Conservation (phyloP, 2,113 vertebrate species). For the Halichoeres trimaculatus region DNA sequence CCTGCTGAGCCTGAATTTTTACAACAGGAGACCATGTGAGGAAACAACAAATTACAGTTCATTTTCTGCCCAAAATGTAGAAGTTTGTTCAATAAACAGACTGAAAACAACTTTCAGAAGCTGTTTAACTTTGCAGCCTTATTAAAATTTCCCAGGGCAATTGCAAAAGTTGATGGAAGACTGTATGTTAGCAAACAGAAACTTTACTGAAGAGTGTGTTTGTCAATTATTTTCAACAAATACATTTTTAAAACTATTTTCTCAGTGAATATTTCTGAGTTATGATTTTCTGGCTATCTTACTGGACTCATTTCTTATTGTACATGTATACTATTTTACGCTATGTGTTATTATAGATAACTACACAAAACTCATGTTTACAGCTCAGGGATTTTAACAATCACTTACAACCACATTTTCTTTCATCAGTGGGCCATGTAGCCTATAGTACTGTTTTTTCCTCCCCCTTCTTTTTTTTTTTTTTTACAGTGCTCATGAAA, state of each 20-base stretch:
- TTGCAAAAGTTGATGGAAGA: no score
- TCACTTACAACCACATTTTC: slow-evolving; percentile 17
- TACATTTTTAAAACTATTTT: no score
- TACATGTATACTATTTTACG: no score
- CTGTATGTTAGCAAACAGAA: not conserved
- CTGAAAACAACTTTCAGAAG: not conserved
- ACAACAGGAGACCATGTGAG: slow-evolving; percentile 1
- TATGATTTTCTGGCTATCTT: no score
- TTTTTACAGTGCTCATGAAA: slow-evolving; percentile 77
- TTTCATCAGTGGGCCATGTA: not conserved
- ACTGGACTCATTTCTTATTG: no score
- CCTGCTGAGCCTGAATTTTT: slow-evolving; percentile 4
- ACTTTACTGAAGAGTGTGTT: not conserved
- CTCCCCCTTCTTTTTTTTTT: slow-evolving; percentile 18
- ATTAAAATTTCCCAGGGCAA: no score
- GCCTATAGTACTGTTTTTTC: slow-evolving; percentile 41
- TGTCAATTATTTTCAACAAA: no score
- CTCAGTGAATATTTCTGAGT: no score
- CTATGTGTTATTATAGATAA: not conserved
- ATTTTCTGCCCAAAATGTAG: slow-evolving; percentile 18
- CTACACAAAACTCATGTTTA: not conserved
- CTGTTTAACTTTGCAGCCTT: no score
- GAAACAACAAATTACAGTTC: slow-evolving; percentile 1
- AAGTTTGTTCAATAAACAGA: not conserved
- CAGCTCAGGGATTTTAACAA: slow-evolving; percentile 18